phyloP scores from a whole-genome alignment of 2,797 vertebrate genomes.

The Clarias fuscus region DNA sequence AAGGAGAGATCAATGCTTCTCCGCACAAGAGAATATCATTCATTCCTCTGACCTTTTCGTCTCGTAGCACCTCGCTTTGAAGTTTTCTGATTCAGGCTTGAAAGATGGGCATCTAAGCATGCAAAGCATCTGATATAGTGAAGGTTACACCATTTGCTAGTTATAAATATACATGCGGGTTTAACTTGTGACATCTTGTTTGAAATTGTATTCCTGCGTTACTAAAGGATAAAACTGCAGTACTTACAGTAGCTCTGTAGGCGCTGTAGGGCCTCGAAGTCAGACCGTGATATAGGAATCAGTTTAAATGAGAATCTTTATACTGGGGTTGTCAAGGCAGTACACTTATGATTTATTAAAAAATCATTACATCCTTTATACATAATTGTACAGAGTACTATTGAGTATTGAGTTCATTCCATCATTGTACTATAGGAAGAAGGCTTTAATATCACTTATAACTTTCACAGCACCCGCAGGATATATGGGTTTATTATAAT shows the following conservation, averaged over 20 bases:
- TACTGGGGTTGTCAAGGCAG: not conserved
- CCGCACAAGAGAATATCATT: conserved; percentile 30
- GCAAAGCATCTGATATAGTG: conserved; percentile 20
- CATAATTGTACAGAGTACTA: not conserved
- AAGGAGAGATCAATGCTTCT: conserved; percentile 32
- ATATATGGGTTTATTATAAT: not conserved
- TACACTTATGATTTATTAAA: not conserved
- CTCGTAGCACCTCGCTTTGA: conserved; percentile 13
- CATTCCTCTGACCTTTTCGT: conserved; percentile 40
- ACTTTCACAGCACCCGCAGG: not conserved
- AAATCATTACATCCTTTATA: not conserved
- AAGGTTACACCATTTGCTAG: conserved; percentile 25
- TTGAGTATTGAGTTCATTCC: not conserved
- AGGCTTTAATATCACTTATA: not conserved
- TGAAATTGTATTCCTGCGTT: not conserved
- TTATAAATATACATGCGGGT: conserved; percentile 10
- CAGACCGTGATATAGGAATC: not conserved
- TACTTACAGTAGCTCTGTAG: not conserved
- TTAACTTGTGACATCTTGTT: conserved; percentile 6
- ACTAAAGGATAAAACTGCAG: not conserved
- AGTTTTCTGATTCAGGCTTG: conserved; percentile 17
- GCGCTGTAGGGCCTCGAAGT: not conserved
- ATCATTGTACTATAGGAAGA: not conserved
- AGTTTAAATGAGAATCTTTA: not conserved
- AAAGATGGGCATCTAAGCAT: conserved; percentile 10